Evolutionary conservation across 2,888 invertebrate genomes (phyloP), one percentile per base, ranked within the genome.

Genomic region (Eustalomyia histrio): DNA sequence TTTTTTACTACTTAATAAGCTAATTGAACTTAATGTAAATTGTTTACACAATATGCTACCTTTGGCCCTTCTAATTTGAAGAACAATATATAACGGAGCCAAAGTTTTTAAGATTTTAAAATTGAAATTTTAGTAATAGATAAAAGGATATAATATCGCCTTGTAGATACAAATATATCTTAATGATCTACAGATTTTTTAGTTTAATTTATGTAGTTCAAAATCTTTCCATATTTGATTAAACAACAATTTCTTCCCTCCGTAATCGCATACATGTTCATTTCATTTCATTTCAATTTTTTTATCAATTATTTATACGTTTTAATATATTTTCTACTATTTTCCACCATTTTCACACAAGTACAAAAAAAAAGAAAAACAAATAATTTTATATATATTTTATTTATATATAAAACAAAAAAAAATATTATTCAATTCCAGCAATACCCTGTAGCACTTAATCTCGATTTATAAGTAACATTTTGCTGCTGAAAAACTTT

Each of bases 371-470:
- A 12, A 39, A 39, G 12, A 39, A 2, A 39, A 39, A 12, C 7
- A 39, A 39, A 10, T 39, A 39, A 12, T 10, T 39, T 39, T 39
- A 39, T 39, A 39, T 39, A 52, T n/a, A n/a, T n/a, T n/a, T n/a
- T n/a, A n/a, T n/a, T 24, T 6, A 29, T n/a, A n/a, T n/a, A n/a
- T n/a, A 29, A 29, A 29, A 21, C 21, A 21, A 21, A 61, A 35
- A 71, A 61, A 71, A 71, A 61, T 61, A 61, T 17, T 53, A 39
- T 61, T 71, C 61, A 21, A 72, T 72, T 39, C 17, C 17, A 29
- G 12, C 24, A 63, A 61, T 43, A 17, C 53, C 72, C 72, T 35
- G 61, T 14, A 63, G 61, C 72, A 72, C 61, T 72, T 72, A 72
- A 63, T 53, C 39, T 72, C 29, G 72, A 61, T 63, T 63, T 72